A percentile compares a stretch with the other conserved stretches of the same genome.
Conservation (phyloP, 2,797 vertebrate genomes). For the Chrosomus eos region DNA sequence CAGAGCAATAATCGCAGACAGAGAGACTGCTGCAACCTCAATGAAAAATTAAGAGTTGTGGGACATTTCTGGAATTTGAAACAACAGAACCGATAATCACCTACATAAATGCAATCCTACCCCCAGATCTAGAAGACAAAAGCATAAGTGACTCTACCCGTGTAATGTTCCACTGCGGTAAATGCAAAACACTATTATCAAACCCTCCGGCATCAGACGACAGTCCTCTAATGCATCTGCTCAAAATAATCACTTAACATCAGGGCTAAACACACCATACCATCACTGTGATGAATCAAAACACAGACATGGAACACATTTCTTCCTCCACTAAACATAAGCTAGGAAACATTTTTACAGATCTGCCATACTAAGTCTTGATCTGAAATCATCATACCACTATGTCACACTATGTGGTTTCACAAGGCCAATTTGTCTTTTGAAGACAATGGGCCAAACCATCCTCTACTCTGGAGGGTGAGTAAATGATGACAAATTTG, state of each 20-base stretch:
- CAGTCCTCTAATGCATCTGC: slow-evolving; percentile 41
- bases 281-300: slow-evolving; percentile 3
- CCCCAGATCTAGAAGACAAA: not conserved
- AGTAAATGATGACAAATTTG: too few species aligned
- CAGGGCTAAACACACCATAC: not conserved
- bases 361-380: slow-evolving; percentile 1
- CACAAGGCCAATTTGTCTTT: slow-evolving; percentile 20
- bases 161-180: slow-evolving; percentile 10
- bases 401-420: not conserved
- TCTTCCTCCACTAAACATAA: slow-evolving; percentile 15
- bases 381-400: not conserved
- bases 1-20: slow-evolving; percentile 40
- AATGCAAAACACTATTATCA: slow-evolving; percentile 40
- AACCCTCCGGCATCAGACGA: slow-evolving; percentile 7
- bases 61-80: slow-evolving; percentile 24
- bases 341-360: slow-evolving; percentile 12
- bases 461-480: not conserved
- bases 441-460: not conserved
- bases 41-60: slow-evolving; percentile 18
- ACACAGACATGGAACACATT: slow-evolving; percentile 7
- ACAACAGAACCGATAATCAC: not conserved
- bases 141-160: slow-evolving; percentile 8
- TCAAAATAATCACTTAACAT: slow-evolving; percentile 27
- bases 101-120: not conserved
- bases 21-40: slow-evolving; percentile 13